Evolutionary conservation across 2,888 invertebrate genomes (phyloP).

Genomic region (Agrilus mali): DNA sequence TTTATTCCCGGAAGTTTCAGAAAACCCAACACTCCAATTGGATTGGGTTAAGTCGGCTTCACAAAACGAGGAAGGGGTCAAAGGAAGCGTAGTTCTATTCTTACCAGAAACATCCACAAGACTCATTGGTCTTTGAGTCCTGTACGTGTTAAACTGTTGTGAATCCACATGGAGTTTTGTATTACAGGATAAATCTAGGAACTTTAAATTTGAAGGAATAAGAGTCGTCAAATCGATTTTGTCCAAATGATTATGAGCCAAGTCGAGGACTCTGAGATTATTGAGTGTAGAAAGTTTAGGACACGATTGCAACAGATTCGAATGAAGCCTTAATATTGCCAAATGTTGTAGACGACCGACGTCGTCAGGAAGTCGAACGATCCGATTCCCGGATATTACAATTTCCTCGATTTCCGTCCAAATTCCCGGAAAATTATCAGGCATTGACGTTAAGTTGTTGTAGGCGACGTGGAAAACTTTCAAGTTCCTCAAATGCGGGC

Average conservation of each 20-base stretch:
- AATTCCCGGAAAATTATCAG: conserved; percentile 59
- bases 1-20: conserved; percentile 66
- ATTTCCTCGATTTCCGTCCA: conserved; percentile 75
- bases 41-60: conserved; percentile 48
- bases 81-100: conserved; percentile 55
- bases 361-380: conserved; percentile 63
- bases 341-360: conserved; percentile 59
- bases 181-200: conserved; percentile 76
- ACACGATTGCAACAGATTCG: conserved; percentile 62
- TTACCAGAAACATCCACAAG: conserved; percentile 75
- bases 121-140: conserved; percentile 68
- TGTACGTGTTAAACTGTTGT: conserved; percentile 65
- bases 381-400: conserved; percentile 68
- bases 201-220: conserved; percentile 72
- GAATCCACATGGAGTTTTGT: conserved; percentile 71
- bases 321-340: conserved; percentile 66
- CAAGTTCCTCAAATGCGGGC: conserved; percentile 49
- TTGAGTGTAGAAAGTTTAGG: conserved; percentile 65
- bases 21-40: conserved; percentile 74
- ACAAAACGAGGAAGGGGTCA: conserved; percentile 34
- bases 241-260: conserved; percentile 76
- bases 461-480: conserved; percentile 66
- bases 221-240: conserved; percentile 62
- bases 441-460: conserved; percentile 60
- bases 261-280: conserved; percentile 65